A percentile compares a stretch with the other conserved stretches of the same genome.
Evolutionary conservation across 2,113 vertebrate genomes (phyloP).

Genomic region (Xiphophorus hellerii): DNA sequence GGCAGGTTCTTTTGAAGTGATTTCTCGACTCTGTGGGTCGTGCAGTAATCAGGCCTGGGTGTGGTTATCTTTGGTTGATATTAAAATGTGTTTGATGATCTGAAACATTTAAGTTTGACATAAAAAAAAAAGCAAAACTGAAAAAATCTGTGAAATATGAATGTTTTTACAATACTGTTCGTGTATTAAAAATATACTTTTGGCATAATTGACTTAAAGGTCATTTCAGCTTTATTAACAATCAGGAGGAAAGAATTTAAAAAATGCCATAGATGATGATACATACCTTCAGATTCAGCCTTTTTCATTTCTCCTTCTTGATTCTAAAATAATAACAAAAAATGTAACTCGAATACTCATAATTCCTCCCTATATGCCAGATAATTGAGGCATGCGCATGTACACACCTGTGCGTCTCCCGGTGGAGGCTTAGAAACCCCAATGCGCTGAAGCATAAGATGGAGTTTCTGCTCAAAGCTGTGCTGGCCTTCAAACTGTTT

Average conservation of each 20-base stretch:
- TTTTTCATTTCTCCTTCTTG: constrained; percentile 92
- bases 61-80: too few relatives aligned
- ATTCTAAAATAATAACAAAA: constrained; percentile 75
- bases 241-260: constrained; percentile 3
- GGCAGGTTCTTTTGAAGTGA: background rate
- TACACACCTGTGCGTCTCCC: constrained; percentile 84
- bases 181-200: background rate
- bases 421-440: constrained; percentile 85
- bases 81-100: background rate
- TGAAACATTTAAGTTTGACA: background rate
- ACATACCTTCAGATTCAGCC: constrained; percentile 89
- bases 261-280: constrained; percentile 23
- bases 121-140: background rate
- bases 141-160: background rate
- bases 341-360: constrained; percentile 1
- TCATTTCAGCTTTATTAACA: constrained; percentile 5
- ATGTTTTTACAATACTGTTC: background rate
- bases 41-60: too few relatives aligned
- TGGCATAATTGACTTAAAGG: background rate
- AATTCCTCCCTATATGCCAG: background rate
- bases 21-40: background rate
- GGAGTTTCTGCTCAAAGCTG: constrained; percentile 90
- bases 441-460: constrained; percentile 92
- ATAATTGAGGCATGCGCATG: constrained; percentile 3
- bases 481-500: constrained; percentile 85